Conservation (phyloP, 2,888 invertebrate genomes). For the Acrocyrtus sp. region DNA sequence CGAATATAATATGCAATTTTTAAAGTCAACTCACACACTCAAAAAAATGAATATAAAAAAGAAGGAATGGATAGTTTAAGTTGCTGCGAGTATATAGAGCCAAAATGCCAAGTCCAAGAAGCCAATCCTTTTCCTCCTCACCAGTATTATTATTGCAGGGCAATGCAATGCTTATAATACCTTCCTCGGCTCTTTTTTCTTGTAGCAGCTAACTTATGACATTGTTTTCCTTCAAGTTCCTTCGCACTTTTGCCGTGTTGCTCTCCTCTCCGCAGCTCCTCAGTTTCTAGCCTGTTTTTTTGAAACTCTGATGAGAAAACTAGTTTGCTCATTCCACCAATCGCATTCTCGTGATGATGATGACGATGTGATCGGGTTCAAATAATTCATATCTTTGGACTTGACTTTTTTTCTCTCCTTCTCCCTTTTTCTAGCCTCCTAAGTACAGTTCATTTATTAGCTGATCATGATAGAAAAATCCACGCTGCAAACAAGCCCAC, state of each 20-base stretch:
- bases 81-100: too few species aligned
- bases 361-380: slow-evolving; percentile 35
- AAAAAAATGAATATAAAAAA: too few species aligned
- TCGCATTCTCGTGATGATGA: too few species aligned
- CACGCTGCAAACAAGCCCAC: neutral
- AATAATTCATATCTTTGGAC: slow-evolving; percentile 27
- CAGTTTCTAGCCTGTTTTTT: neutral
- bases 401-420: slow-evolving; percentile 28
- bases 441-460: neutral
- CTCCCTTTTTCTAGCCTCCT: neutral
- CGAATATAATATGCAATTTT: slow-evolving; percentile 40
- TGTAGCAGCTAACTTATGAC: slow-evolving; percentile 7
- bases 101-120: too few species aligned
- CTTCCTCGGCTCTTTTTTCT: neutral
- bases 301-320: slow-evolving; percentile 16
- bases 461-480: neutral
- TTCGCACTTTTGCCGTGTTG: neutral
- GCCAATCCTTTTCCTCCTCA: neutral
- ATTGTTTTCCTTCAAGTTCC: slow-evolving; percentile 20
- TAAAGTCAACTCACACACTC: slow-evolving; percentile 41
- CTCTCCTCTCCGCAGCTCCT: too few species aligned
- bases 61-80: too few species aligned
- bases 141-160: neutral
- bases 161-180: too few species aligned
- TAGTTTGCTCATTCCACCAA: slow-evolving; percentile 37